Evolutionary conservation across 2,113 vertebrate genomes (phyloP).

Genomic region (Onychostoma macrolepis): DNA sequence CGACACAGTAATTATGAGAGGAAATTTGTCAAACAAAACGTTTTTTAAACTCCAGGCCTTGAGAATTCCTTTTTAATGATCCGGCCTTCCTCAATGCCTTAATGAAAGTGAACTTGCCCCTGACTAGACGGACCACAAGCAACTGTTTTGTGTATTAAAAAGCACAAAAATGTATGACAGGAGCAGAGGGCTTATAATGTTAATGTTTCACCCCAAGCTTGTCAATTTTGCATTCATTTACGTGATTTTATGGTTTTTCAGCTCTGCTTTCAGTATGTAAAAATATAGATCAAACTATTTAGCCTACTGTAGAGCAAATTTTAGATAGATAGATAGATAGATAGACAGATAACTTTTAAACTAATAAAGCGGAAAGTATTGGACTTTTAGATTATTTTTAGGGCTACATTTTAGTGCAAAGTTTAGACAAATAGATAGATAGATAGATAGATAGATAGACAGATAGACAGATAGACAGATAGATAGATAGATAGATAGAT

Average conservation of each 20-base stretch:
- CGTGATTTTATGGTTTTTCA: background rate
- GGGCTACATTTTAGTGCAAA: too few relatives aligned
- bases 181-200: background rate
- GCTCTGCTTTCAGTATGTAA: background rate
- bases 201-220: background rate
- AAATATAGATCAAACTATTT: too few relatives aligned
- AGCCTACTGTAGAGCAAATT: too few relatives aligned
- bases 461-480: background rate
- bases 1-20: slow-evolving; percentile 6
- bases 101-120: slow-evolving; percentile 8
- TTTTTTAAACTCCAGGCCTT: background rate
- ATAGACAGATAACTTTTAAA: background rate
- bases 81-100: background rate
- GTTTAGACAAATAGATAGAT: background rate
- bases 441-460: background rate
- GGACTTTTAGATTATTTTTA: too few relatives aligned
- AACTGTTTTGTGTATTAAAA: background rate
- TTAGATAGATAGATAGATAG: background rate
- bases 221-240: background rate
- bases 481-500: background rate
- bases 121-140: background rate
- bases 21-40: slow-evolving; percentile 36
- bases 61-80: slow-evolving; percentile 31
- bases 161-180: background rate
- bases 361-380: too few relatives aligned